Evolutionary conservation across 2,797 vertebrate species (phyloP).

Genomic region (Takifugu rubripes): DNA sequence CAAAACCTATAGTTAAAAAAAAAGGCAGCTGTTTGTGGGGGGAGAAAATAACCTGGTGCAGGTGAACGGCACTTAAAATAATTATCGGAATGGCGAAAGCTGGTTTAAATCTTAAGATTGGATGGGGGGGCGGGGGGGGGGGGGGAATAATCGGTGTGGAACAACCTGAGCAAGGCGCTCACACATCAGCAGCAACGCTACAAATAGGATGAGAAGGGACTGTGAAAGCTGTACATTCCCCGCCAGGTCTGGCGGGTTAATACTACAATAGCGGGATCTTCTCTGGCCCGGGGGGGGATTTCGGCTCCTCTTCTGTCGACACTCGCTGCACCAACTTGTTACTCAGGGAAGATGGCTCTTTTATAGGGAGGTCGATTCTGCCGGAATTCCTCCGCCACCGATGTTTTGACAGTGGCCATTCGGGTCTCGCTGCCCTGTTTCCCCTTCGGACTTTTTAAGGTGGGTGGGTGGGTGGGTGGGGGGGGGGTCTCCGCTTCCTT

Average conservation of each 20-base stretch:
- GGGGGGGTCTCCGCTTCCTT: too few species aligned
- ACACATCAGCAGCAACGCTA: slow-evolving; percentile 82
- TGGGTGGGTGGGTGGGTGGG: too few species aligned
- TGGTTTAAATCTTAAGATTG: slow-evolving; percentile 36
- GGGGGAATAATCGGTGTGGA: too few species aligned
- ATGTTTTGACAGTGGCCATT: slow-evolving; percentile 78
- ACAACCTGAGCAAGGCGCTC: slow-evolving; percentile 60
- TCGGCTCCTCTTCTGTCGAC: slow-evolving; percentile 77
- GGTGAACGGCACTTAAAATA: slow-evolving; percentile 55
- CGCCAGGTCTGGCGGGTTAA: slow-evolving; percentile 85
- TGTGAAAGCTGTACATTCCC: slow-evolving; percentile 85
- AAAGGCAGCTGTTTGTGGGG: slow-evolving; percentile 5
- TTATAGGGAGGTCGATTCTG: slow-evolving; percentile 64
- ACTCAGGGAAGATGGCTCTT: slow-evolving; percentile 82
- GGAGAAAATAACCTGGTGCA: slow-evolving; percentile 66
- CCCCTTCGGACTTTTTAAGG: neutral
- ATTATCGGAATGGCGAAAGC: slow-evolving; percentile 58
- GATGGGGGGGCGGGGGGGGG: too few species aligned
- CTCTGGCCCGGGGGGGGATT: slow-evolving; percentile 80
- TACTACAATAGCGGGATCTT: slow-evolving; percentile 85
- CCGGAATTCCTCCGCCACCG: slow-evolving; percentile 69
- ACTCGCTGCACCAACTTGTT: slow-evolving; percentile 81
- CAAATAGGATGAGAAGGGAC: slow-evolving; percentile 85
- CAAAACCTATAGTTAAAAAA: slow-evolving; percentile 20
- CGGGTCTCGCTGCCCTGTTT: slow-evolving; percentile 51